Percentiles rank a stretch among this genome's conserved stretches.
Evolutionary conservation across 1,140 invertebrate species (phyloP).

Genomic region (Apis dorsata): DNA sequence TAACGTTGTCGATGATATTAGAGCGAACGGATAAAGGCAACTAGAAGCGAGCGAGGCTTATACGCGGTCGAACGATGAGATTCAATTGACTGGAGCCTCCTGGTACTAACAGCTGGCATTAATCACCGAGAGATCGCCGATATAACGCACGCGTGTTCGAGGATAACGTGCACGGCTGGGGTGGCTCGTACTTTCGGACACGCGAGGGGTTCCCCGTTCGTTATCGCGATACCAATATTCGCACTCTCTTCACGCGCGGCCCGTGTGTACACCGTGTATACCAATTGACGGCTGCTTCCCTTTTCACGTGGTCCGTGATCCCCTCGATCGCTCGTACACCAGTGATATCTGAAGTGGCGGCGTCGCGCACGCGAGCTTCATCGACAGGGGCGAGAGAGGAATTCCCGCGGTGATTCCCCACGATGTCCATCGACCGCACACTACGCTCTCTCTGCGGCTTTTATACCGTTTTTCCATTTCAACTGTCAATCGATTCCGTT

Average conservation of each 20-base stretch:
- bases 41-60: not conserved
- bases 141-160: constrained; percentile 13
- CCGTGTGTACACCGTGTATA: constrained; percentile 32
- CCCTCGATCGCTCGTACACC: constrained; percentile 37
- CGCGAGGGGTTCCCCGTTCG: constrained; percentile 35
- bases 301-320: constrained; percentile 36
- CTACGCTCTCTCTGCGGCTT: not conserved
- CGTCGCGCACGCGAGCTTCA: constrained; percentile 42
- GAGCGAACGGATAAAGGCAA: not conserved
- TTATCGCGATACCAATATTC: constrained; percentile 51
- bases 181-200: constrained; percentile 38
- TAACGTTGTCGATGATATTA: too few species aligned
- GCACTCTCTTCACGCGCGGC: constrained; percentile 44
- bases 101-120: constrained; percentile 40
- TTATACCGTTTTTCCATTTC: too few species aligned
- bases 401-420: constrained; percentile 12
- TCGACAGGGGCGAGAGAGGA: not conserved
- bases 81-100: constrained; percentile 34
- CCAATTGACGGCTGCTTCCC: constrained; percentile 50
- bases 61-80: constrained; percentile 16
- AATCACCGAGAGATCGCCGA: constrained; percentile 40
- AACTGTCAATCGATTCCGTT: not conserved
- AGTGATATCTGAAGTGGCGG: constrained; percentile 46
- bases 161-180: constrained; percentile 20
- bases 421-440: not conserved